Conservation (phyloP, 2,113 vertebrate genomes). For the Guaruba guarouba region DNA sequence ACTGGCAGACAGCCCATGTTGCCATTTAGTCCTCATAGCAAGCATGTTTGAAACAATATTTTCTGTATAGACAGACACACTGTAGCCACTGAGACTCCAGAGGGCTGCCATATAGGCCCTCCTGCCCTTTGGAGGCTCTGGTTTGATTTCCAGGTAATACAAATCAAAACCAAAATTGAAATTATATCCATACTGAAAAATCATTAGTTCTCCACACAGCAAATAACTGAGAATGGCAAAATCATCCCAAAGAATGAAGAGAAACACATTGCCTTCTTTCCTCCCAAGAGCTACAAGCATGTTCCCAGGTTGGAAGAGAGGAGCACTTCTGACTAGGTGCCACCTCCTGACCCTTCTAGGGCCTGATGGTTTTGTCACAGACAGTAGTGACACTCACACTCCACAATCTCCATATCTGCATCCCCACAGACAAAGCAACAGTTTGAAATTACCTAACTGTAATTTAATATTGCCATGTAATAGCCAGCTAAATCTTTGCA, state of each 20-base stretch:
- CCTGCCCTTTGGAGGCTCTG: not conserved
- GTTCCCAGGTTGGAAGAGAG: not conserved
- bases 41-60: constrained; percentile 36
- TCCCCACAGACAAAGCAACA: not conserved
- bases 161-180: constrained; percentile 19
- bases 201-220: not conserved
- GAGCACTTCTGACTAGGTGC: not conserved
- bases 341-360: not conserved
- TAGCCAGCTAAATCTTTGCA: not conserved
- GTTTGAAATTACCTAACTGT: not conserved
- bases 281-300: not conserved
- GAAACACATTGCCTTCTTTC: not conserved
- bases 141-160: constrained; percentile 22
- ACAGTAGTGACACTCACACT: not conserved
- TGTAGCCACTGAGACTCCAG: constrained; percentile 41
- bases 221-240: not conserved
- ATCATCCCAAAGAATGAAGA: not conserved
- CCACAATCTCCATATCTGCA: not conserved
- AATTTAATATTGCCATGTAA: not conserved
- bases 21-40: constrained; percentile 53
- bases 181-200: not conserved
- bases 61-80: constrained; percentile 31
- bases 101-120: not conserved
- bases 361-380: not conserved
- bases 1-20: constrained; percentile 47